Evolutionary conservation across 2,888 invertebrate species (phyloP).

Genomic region (Imbricaverruca yamaguchii): DNA sequence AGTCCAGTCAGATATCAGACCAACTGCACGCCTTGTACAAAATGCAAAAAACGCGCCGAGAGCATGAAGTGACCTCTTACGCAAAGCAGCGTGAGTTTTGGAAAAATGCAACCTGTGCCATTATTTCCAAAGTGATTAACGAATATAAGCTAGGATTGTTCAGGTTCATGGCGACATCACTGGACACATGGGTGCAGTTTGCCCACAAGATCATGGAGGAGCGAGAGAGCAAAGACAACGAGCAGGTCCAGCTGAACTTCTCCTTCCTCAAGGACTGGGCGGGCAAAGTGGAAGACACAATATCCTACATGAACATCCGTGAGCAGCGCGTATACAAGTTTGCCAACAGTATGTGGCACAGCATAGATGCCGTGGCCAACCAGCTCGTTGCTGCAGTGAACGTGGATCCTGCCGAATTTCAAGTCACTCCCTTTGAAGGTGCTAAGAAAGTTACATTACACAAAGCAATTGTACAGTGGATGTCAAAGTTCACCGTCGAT

Average conservation of each 20-base stretch:
- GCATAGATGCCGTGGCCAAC: background rate
- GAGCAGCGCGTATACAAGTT: conserved; percentile 1
- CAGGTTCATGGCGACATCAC: background rate
- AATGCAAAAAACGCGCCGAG: background rate
- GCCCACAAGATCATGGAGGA: background rate
- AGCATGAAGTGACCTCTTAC: background rate
- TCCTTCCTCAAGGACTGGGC: background rate
- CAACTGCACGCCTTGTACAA: background rate
- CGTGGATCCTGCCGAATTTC: background rate
- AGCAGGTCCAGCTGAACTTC: background rate
- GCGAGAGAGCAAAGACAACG: conserved; percentile 13
- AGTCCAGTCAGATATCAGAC: background rate
- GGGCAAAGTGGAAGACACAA: background rate
- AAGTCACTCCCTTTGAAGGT: background rate
- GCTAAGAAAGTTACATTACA: background rate
- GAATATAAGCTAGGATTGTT: background rate
- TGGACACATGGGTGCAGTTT: background rate
- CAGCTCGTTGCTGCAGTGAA: background rate
- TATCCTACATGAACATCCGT: background rate
- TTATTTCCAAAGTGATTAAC: background rate
- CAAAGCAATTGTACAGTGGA: background rate
- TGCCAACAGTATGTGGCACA: conserved; percentile 2
- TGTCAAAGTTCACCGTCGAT: background rate
- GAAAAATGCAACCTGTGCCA: background rate
- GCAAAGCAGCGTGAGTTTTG: conserved; percentile 1